Base-by-base conservation (phyloP, 2,797 vertebrate genomes). In the Leptatherina wallacei region DNA sequence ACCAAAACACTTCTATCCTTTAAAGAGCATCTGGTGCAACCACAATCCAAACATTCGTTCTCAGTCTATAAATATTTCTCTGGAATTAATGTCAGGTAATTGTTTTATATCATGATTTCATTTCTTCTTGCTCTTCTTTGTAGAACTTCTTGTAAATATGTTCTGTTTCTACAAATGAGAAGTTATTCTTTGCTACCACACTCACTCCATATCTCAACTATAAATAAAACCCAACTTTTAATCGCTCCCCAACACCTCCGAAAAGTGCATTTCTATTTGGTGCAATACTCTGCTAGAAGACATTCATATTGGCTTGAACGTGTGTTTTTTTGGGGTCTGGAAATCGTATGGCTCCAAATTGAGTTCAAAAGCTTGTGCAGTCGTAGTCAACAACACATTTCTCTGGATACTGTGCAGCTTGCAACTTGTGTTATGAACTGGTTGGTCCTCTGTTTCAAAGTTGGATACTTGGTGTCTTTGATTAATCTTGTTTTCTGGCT, bases 251-350 rank as follows among this genome's bases (percentile, higher is more conserved):
- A 47, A 20, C 24, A 7, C 77, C 71, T 66, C 74, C 29, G 32
- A 84, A 88, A 91, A 91, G 73, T 89, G 85, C 89, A 77, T 83
- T 87, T 65, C 40, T 86, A 61, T 86, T 89, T 84, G 81, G 84
- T 92, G 89, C 84, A 90, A 88, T 30, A 30, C 51, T 60, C 78
- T 55, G 63, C 77, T 69, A 2, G 0, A 69, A 78, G 69, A 90
- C 85, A 79, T 90, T 87, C 82, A 80, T 72, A 57, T 61, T 60
- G 12, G 30, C 77, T 80, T 52, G 32, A 78, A 75, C 61, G 77
- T 61, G 65, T 11, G 51, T 63, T 36, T 77, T 79, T 32, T 82
- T 7, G 69, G 60, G 51, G n/a, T 67, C 42, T 63, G 62, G 61
- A 61, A 51, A 49, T 44, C 20, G 44, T 5, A 55, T 4, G 29